These are phyloP conservation scores for Crax fasciolata DNA, from an alignment of 2,797 vertebrate genomes.

Conservation along the genomic window DNA sequence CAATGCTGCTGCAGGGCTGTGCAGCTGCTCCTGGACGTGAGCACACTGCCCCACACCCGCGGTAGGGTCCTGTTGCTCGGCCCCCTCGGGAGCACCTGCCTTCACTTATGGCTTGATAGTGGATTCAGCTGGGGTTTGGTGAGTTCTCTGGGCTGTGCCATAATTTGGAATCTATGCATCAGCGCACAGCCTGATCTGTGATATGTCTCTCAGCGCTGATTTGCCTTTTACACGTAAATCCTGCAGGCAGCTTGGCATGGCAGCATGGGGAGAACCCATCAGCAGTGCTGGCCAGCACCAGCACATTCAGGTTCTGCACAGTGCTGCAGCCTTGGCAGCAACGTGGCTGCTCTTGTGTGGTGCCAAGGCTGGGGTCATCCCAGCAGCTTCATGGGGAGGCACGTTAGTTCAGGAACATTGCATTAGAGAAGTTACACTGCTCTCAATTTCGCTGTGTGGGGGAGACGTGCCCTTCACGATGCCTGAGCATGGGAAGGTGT, in stretches of 20 bases:
- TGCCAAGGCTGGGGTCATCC: background rate
- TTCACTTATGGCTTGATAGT: background rate
- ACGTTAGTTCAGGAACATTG: background rate
- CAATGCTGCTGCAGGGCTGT: fast-evolving
- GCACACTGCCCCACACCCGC: background rate
- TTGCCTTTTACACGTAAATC: background rate
- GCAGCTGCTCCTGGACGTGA: background rate
- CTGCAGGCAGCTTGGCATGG: background rate
- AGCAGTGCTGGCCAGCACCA: background rate
- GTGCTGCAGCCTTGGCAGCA: background rate
- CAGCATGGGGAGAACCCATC: background rate
- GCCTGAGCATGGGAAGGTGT: background rate
- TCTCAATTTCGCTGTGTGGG: background rate
- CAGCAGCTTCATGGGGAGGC: background rate
- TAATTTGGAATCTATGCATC: background rate
- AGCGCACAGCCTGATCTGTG: background rate
- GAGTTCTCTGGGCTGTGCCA: background rate
- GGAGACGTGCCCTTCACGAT: fast-evolving
- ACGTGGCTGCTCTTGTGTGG: background rate
- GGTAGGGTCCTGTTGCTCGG: background rate
- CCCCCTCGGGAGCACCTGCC: background rate
- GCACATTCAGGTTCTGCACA: background rate
- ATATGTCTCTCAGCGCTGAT: background rate
- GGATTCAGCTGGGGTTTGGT: background rate
- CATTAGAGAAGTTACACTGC: background rate